Base-by-base conservation (phyloP, 2,113 vertebrate genomes). In the Motacilla tschutschensis region DNA sequence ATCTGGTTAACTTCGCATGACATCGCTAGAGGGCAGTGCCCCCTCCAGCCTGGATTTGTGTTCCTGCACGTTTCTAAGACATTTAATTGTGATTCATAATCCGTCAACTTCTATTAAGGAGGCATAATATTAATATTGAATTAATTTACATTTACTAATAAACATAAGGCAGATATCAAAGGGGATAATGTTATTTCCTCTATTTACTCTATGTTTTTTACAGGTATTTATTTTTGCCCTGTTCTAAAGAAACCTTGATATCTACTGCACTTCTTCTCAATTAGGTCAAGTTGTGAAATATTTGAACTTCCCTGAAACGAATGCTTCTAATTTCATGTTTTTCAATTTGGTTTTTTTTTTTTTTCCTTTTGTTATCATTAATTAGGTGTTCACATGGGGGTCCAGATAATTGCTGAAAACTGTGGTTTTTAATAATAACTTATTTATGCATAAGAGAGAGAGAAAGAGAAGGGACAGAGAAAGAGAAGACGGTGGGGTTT, bases 141-240 rank as follows among this genome's bases (percentile, higher is more conserved):
- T 41, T 69, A 7, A 31, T 77, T 66, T 62, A 41, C 62, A 35
- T 72, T 88, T 41, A 29, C 4, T 83, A 75, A 47, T 59, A 88
- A 87, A 44, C 18, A 60, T 67, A 50, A 44, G 4, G 9, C 47
- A 85, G 87, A 84, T 71, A 79, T 78, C 19, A 85, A 83, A 72
- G 4, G 4, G 47, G 83, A 69, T 71, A 76, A 78, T 62, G 0
- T 43, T 48, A 25, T 83, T 91, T 92, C 31, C 17, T 84, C 16
- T 81, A 7, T 35, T 54, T 83, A 38, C 3, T 70, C 3, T 65
- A 20, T 38, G 21, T 50, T 31, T 17, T 70, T 84, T 62, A 43
- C 3, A 28, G 3, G 3, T 54, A 50, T 87, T 80, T 74, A 36
- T 58, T 4, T 0, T 67, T 79, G 29, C 2, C 12, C 9, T 33